Evolutionary conservation across 2,888 invertebrate genomes (phyloP), one percentile per base, ranked within the genome.

Genomic region (Meliscaeva auricollis): DNA sequence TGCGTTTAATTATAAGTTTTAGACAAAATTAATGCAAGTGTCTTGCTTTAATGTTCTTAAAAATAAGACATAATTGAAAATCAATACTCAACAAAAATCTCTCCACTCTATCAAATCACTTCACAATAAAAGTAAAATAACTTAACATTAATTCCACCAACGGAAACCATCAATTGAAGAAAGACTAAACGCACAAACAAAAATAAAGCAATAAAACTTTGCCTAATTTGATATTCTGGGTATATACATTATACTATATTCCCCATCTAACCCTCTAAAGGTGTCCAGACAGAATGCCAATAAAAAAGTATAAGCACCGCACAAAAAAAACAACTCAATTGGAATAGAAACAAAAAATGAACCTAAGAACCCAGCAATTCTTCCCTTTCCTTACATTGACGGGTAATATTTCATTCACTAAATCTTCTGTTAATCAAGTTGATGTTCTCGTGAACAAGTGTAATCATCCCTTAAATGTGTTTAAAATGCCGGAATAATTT

Each of bases 401-500:
- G 87, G 88, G 84, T 87, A 87, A 88, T 88, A 88, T 87, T 88
- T 88, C 87, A 88, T 88, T 88, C 84, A 79, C 78, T 87, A 87
- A 88, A 87, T 88, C 88, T 87, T 72, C 79, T 88, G 87, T 88
- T 88, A 88, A 88, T 88, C 88, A 88, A 88, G 82, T 88, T 88
- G 87, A 88, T 88, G 88, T 87, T 87, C 82, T 84, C 87, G 88
- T 87, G 87, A 88, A 88, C 88, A 88, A 88, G 88, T 88, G 88
- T 87, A 88, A 88, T 88, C 88, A 88, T 87, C 87, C 88, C 88
- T 83, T 87, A 88, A 85, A 88, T 87, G 87, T 72, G 85, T 76
- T 87, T 83, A 81, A 87, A 87, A 78, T 76, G 74, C 76, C 74
- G 81, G 79, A 79, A 87, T 75, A 77, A 79, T 79, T 77, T 77